phyloP scores from a whole-genome alignment of 2,113 vertebrate genomes.

The Budorcas taxicolor region DNA sequence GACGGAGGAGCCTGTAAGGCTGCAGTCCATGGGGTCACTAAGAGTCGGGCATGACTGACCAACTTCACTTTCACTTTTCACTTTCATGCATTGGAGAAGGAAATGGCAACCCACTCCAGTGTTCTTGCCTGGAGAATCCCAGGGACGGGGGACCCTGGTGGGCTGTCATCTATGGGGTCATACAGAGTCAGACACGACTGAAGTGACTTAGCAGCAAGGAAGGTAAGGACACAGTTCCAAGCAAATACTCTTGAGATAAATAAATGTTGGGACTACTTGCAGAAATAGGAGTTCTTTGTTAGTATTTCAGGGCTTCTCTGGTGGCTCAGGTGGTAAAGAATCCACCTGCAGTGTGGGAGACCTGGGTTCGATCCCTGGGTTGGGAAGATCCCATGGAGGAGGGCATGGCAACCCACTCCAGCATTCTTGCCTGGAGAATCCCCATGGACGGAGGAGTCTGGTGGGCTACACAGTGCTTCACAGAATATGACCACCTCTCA shows the following conservation, averaged over 20 bases:
- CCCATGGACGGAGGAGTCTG: neutral
- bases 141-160: rapidly evolving
- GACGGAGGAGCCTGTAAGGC: too few species aligned
- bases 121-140: too few species aligned
- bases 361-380: neutral
- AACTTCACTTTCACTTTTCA: too few species aligned
- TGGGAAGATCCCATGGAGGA: neutral
- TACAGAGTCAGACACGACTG: too few species aligned
- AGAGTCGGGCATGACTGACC: rapidly evolving
- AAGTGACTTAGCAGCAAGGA: neutral
- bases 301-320: neutral
- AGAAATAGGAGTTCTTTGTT: neutral
- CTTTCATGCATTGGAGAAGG: too few species aligned
- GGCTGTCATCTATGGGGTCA: rapidly evolving
- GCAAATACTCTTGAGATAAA: neutral
- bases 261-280: neutral
- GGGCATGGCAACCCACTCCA: neutral
- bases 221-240: neutral
- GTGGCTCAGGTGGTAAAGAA: neutral
- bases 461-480: neutral
- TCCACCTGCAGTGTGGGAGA: neutral
- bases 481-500: neutral
- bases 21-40: rapidly evolving
- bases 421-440: neutral
- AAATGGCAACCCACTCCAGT: too few species aligned